Conservation (phyloP, 2,797 vertebrate species). For the Ispidina picta region DNA sequence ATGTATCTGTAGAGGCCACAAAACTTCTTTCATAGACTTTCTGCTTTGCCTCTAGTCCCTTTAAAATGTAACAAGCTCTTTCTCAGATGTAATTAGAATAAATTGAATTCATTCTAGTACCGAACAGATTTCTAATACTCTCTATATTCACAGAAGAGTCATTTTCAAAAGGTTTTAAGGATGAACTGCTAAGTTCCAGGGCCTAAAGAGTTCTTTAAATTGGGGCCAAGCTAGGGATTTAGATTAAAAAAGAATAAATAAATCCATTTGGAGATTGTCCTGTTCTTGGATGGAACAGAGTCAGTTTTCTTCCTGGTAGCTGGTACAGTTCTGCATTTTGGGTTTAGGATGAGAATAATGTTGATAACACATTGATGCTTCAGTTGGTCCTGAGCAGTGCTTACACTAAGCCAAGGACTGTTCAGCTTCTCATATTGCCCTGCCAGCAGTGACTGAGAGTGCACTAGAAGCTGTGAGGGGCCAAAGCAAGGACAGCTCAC, state of each 20-base stretch:
- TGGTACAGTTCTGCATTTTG: not conserved
- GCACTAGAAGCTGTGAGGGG: not conserved
- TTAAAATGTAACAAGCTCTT: not conserved
- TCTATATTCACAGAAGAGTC: not conserved
- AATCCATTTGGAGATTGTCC: not conserved
- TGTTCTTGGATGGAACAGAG: not conserved
- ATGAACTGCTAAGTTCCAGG: not conserved
- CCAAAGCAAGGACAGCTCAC: not conserved
- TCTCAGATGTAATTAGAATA: not conserved
- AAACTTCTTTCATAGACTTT: not conserved
- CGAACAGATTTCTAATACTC: not conserved
- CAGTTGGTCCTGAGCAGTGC: not conserved
- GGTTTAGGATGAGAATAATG: not conserved
- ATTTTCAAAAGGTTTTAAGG: constrained; percentile 2
- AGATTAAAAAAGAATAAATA: constrained; percentile 39
- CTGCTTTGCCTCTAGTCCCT: not conserved
- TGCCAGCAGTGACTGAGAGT: no score
- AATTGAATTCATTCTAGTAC: not conserved
- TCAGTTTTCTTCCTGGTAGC: not conserved
- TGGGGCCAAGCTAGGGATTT: constrained; percentile 2
- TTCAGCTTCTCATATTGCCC: not conserved
- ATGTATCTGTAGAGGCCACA: not conserved
- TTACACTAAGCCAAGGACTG: not conserved
- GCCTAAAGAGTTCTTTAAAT: not conserved
- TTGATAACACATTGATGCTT: not conserved